phyloP scores from a whole-genome alignment of 2,113 vertebrate species.

The Atrichornis clamosus region DNA sequence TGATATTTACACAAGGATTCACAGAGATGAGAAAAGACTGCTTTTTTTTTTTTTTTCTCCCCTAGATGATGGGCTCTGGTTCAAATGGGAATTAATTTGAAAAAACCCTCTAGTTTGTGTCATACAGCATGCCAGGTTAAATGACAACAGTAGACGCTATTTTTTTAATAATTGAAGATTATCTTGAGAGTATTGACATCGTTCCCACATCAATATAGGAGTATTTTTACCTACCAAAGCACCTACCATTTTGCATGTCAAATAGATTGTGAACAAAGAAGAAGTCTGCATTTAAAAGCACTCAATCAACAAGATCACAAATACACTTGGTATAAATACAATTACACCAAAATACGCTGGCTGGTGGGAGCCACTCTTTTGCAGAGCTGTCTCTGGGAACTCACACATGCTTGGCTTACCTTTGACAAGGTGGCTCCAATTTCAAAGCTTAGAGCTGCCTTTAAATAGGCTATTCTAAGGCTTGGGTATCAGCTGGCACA shows the following conservation, averaged over 20 bases:
- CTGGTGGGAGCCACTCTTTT: not conserved
- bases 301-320: not conserved
- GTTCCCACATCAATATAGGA: not conserved
- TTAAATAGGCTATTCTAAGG: not conserved
- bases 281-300: not conserved
- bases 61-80: not conserved
- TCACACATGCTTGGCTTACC: not conserved
- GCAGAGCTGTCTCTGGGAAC: not conserved
- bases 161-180: not conserved
- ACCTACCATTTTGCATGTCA: not conserved
- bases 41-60: not conserved
- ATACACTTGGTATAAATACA: not conserved
- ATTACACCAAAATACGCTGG: not conserved
- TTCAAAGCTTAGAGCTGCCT: not conserved
- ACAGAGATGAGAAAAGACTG: constrained; percentile 31
- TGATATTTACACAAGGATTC: constrained; percentile 65
- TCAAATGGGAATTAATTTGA: constrained; percentile 30
- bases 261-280: not conserved
- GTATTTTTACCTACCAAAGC: constrained; percentile 5
- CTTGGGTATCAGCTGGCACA: not conserved
- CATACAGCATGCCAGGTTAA: not conserved
- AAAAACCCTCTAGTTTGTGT: constrained; percentile 28
- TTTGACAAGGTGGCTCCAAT: not conserved
- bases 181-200: not conserved
- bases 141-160: not conserved